Percentiles rank a stretch among this genome's conserved stretches.
phyloP scores from a whole-genome alignment of 2,888 invertebrate species.

The Glyphotaelius pellucidus region DNA sequence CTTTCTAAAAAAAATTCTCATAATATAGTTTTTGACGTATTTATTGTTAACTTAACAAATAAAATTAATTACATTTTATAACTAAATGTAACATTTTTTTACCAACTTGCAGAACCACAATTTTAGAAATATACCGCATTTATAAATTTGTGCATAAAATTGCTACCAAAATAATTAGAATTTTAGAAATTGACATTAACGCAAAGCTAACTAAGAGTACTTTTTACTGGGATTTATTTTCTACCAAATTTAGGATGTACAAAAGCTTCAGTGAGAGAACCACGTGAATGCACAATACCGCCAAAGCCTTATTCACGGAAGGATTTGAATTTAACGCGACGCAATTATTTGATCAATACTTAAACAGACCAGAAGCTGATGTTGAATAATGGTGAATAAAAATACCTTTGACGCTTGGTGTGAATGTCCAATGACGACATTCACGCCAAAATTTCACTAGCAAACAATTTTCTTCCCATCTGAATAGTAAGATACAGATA shows the following conservation, averaged over 20 bases:
- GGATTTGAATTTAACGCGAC: background rate
- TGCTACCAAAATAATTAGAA: background rate
- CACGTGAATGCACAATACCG: background rate
- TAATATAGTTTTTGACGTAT: too few relatives aligned
- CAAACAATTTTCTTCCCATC: background rate
- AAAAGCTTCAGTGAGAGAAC: too few relatives aligned
- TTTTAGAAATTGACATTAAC: background rate
- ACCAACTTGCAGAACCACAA: too few relatives aligned
- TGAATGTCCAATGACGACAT: background rate
- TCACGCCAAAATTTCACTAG: background rate
- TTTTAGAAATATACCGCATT: background rate
- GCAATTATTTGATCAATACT: background rate
- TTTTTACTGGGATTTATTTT: background rate
- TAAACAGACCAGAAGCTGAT: background rate
- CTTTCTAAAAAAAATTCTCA: too few relatives aligned
- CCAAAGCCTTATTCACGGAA: background rate
- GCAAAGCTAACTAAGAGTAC: background rate
- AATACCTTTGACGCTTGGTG: too few relatives aligned
- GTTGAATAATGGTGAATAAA: background rate
- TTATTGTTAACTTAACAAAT: too few relatives aligned
- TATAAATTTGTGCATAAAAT: background rate
- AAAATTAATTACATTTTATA: too few relatives aligned
- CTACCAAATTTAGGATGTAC: too few relatives aligned
- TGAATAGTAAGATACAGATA: background rate
- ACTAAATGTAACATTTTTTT: background rate